Base-by-base conservation (phyloP, 2,797 vertebrate species). In the Margarornis squamiger region DNA sequence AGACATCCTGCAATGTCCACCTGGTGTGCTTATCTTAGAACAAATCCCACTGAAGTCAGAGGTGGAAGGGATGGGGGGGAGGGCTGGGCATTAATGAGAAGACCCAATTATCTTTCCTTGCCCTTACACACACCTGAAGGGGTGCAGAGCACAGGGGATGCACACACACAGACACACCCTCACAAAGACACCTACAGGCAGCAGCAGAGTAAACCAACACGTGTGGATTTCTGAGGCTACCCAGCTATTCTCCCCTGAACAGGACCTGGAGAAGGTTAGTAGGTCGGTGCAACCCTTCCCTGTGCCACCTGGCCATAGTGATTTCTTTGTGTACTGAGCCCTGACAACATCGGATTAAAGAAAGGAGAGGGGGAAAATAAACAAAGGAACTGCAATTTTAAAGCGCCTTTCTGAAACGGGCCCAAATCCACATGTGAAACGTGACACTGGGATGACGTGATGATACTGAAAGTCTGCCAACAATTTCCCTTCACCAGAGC, bases 401-500 rank as follows among this genome's bases (percentile, higher is more conserved):
- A 61, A 89, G 34, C 45, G 38, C 19, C n/a, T 57, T 70, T 59
- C 48, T 36, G 24, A 66, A 87, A 48, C 5, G 51, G 74, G 38
- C 14, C 27, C 26, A 45, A 67, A 45, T 23, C n/a, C 70, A 41
- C 10, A 8, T 0, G 61, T 2, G 38, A 66, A 87, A 75, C 0
- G 0, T 4, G 39, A 65, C 30, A 32, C 24, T 12, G 1, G 49
- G 24, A 14, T 79, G 81, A 75, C 0, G 10, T 7, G 10, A 7
- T 12, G 55, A n/a, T 62, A 6, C 19, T 10, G 39, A 20, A 54
- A 65, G 11, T 54, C 67, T 86, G 51, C 18, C 30, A 79, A 41
- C 13, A 14, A 51, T 2, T 48, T 5, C n/a, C 15, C 13, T 23
- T 39, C 34, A 3, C 49, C 38, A 24, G 29, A 62, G 23, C 45